A percentile compares a stretch with the other conserved stretches of the same genome.
Conservation (phyloP, 2,113 vertebrate species). For the Stigmatopora nigra region DNA sequence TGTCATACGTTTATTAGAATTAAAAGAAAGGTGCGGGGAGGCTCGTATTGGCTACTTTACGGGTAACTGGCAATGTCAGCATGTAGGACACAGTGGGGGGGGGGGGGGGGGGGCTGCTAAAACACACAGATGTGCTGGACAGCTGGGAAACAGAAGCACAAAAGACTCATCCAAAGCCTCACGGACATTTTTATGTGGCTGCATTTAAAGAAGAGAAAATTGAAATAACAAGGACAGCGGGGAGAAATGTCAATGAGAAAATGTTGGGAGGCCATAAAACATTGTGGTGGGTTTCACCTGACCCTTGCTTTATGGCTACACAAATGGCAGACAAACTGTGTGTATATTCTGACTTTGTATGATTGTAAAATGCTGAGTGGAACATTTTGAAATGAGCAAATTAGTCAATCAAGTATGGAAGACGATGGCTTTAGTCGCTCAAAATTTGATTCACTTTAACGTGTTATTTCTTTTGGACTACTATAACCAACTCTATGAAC, state of each 20-base stretch:
- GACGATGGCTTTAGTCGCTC: too few relatives aligned
- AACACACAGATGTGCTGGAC: not conserved
- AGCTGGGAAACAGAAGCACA: not conserved
- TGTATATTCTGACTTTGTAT: not conserved
- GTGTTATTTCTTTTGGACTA: too few relatives aligned
- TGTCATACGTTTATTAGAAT: not conserved
- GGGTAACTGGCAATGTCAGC: not conserved
- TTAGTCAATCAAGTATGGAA: too few relatives aligned
- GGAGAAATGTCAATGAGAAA: not conserved
- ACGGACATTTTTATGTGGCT: not conserved
- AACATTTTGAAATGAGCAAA: too few relatives aligned
- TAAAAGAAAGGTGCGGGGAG: not conserved
- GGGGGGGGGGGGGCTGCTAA: not conserved
- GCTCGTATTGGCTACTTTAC: not conserved
- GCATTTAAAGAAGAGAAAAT: not conserved
- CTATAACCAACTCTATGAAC: too few relatives aligned
- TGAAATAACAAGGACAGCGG: not conserved
- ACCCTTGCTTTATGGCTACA: not conserved
- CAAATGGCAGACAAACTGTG: not conserved
- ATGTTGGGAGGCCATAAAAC: not conserved
- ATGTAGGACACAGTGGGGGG: not conserved
- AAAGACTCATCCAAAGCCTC: slow-evolving; percentile 2
- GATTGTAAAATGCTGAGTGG: not conserved
- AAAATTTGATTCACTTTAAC: too few relatives aligned
- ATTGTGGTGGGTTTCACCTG: not conserved